Evolutionary conservation across 1,140 invertebrate genomes (phyloP), one percentile per base, ranked within the genome.

Genomic region (Plodia interpunctella): DNA sequence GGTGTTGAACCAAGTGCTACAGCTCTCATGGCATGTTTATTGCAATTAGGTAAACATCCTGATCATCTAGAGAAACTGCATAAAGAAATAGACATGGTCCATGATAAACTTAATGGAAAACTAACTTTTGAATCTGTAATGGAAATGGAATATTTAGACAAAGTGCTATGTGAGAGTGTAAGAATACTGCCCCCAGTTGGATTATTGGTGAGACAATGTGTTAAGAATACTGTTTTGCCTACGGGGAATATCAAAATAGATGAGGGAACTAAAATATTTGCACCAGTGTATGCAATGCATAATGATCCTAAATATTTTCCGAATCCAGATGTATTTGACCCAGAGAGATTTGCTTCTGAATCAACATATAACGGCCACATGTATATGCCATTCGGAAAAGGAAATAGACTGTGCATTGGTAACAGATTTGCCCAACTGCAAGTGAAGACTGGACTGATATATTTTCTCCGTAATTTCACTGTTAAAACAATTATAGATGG

Each of bases 351-450:
- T 60, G 80, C 70, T 6, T 68, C 86, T 0, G 88, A 92, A 56
- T 86, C 87, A 59, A 49, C 78, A 71, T 72, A 8, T 82, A 93
- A 49, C 89, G 87, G 55, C 88, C 78, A 0, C 92, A 87, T 69
- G 61, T 94, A 91, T 72, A 69, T 95, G 49, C 92, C 94, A 1
- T 96, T 95, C 76, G 94, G 94, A 0, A 93, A 94, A 67, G 94
- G 94, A 19, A 92, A 92, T 2, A 87, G 94, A 2, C 93, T 92
- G 70, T 95, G 94, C 71, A 93, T 95, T 63, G 94, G 93, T 88
- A 59, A 83, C 49, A 81, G 90, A 62, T 91, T 92, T 52, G 91
- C 92, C 2, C 69, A 86, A n/a, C 66, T 91, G 49, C 86, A 91
- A 69, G 66, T 91, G 4, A 90, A 90, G 53, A 66, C 84, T 9